Evolutionary conservation across 2,888 invertebrate species (phyloP).

Genomic region (Trachelus troglodyta): DNA sequence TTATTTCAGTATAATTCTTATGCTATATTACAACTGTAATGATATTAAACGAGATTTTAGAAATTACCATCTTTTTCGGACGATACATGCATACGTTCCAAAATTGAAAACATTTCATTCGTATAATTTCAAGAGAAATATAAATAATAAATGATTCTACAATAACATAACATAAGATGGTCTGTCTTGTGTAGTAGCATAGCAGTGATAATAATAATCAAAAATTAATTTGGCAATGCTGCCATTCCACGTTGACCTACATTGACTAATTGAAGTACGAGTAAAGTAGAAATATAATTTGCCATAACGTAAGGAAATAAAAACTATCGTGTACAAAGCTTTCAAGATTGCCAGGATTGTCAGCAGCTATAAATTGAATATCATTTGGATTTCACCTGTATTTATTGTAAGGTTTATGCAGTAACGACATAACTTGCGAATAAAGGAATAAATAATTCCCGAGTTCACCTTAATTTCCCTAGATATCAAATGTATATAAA

Average conservation of each 20-base stretch:
- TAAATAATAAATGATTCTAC: slow-evolving; percentile 14
- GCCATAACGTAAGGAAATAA: background rate
- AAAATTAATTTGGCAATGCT: background rate
- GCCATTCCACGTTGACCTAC: background rate
- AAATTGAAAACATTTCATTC: slow-evolving; percentile 1
- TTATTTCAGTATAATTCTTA: slow-evolving; percentile 31
- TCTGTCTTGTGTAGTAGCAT: background rate
- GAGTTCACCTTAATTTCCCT: slow-evolving; percentile 34
- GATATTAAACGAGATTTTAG: background rate
- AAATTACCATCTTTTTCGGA: slow-evolving; percentile 9
- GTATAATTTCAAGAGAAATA: slow-evolving; percentile 13
- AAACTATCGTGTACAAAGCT: background rate
- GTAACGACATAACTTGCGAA: background rate
- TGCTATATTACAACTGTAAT: slow-evolving; percentile 41
- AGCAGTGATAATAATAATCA: background rate
- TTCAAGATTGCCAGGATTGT: background rate
- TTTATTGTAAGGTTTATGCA: background rate
- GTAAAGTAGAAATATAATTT: background rate
- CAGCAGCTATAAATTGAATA: background rate
- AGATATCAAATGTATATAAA: slow-evolving; percentile 47
- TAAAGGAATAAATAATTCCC: slow-evolving; percentile 21
- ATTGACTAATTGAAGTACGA: background rate
- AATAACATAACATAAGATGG: slow-evolving; percentile 9
- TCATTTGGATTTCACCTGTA: background rate
- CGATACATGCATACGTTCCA: background rate